phyloP scores from a whole-genome alignment of 2,113 vertebrate species.

The Labrus mixtus region DNA sequence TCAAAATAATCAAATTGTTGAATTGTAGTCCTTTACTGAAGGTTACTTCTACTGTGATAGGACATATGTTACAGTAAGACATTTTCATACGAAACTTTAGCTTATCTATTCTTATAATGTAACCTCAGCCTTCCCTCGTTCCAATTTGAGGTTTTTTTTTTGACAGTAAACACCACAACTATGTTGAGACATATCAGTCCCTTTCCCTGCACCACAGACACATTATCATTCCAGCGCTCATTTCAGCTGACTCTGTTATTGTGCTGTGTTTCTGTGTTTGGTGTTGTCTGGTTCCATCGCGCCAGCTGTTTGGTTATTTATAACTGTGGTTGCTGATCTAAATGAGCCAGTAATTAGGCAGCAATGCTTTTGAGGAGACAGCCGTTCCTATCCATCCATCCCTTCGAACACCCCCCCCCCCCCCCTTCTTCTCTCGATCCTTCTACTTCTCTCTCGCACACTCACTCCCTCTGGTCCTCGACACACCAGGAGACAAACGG shows the following conservation, averaged over 20 bases:
- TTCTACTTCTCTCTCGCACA: constrained; percentile 24
- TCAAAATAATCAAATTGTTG: no score
- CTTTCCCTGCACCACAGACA: constrained; percentile 50
- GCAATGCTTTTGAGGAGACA: constrained; percentile 75
- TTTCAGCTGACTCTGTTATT: constrained; percentile 70
- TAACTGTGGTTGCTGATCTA: constrained; percentile 76
- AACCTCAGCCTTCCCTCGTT: constrained; percentile 29
- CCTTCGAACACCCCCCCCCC: constrained; percentile 30
- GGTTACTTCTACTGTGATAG: no score
- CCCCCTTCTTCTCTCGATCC: constrained; percentile 17
- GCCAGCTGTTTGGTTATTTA: constrained; percentile 84
- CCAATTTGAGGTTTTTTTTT: constrained; percentile 39
- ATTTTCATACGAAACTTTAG: neutral
- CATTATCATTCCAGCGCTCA: constrained; percentile 70
- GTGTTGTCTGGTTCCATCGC: constrained; percentile 72
- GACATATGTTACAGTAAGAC: neutral
- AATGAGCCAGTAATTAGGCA: constrained; percentile 82
- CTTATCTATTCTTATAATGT: constrained; percentile 37
- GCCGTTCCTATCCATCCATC: constrained; percentile 42
- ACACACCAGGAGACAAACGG: constrained; percentile 71
- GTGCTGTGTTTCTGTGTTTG: constrained; percentile 69
- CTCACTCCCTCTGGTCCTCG: constrained; percentile 52
- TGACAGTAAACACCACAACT: constrained; percentile 58
- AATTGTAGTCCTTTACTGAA: no score
- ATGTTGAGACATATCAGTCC: constrained; percentile 60